Percentiles rank a stretch among this genome's conserved stretches.
phyloP scores from a whole-genome alignment of 2,797 vertebrate genomes.

The Catamblyrhynchus diadema region DNA sequence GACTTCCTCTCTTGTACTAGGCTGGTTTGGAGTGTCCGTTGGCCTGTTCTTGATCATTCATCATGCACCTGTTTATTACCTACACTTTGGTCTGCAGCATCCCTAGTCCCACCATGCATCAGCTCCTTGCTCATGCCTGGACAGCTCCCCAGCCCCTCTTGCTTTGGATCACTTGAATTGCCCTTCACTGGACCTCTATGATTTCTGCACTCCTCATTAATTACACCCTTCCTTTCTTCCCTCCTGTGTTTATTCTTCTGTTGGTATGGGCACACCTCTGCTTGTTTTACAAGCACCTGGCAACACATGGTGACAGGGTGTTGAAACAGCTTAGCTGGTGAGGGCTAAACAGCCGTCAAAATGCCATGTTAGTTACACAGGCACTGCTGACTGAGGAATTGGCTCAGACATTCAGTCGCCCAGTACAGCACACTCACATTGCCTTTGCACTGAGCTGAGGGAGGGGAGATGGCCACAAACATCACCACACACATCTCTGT shows the following conservation, averaged over 20 bases:
- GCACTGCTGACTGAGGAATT: constrained; percentile 58
- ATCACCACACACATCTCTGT: not conserved
- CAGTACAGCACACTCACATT: not conserved
- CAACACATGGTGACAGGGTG: constrained; percentile 44
- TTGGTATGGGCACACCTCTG: constrained; percentile 28
- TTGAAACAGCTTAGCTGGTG: constrained; percentile 45
- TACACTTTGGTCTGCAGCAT: not conserved
- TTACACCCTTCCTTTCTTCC: not conserved
- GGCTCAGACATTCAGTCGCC: constrained; percentile 54
- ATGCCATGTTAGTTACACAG: constrained; percentile 42
- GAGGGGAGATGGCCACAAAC: not conserved
- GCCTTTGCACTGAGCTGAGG: not conserved
- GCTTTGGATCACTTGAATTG: not conserved
- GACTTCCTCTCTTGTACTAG: not conserved
- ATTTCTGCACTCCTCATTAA: not conserved
- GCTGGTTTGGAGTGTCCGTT: not conserved
- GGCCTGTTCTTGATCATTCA: not conserved
- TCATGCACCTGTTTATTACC: constrained; percentile 2
- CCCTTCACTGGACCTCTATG: not conserved
- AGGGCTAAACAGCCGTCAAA: constrained; percentile 50
- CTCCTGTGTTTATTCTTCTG: not conserved
- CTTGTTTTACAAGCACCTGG: constrained; percentile 64
- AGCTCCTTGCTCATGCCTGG: not conserved
- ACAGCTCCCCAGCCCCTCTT: not conserved
- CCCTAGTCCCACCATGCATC: not conserved